Percentiles rank a stretch among this genome's conserved stretches.
Conservation (phyloP, 2,797 vertebrate species). For the Sphenopsis melanotis region DNA sequence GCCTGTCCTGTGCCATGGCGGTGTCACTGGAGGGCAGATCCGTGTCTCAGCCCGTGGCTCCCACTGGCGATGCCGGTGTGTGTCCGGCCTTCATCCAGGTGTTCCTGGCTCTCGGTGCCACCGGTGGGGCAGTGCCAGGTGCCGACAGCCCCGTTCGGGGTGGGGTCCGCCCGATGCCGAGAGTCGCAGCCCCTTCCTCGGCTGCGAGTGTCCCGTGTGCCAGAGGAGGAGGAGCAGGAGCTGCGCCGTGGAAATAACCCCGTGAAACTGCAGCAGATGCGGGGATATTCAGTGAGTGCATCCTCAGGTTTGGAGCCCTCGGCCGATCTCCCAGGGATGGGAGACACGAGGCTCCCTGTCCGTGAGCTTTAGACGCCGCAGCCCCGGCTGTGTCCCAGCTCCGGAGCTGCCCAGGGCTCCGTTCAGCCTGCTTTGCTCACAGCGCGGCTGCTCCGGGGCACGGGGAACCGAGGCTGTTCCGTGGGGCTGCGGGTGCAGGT, state of each 20-base stretch:
- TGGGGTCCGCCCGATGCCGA: rapidly evolving
- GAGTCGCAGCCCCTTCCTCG: neutral
- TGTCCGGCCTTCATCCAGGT: rapidly evolving
- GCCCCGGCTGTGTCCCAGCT: neutral
- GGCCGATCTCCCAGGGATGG: rapidly evolving
- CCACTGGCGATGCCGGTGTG: rapidly evolving
- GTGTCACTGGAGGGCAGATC: rapidly evolving
- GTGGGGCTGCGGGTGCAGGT: neutral
- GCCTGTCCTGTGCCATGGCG: rapidly evolving
- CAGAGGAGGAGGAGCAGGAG: neutral
- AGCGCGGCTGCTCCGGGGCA: neutral
- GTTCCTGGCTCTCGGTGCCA: neutral
- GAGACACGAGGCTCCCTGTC: neutral
- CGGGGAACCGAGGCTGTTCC: neutral
- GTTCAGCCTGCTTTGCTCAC: too few species aligned
- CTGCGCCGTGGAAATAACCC: neutral
- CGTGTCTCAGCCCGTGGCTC: rapidly evolving
- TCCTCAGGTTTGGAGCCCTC: rapidly evolving
- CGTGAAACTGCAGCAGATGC: rapidly evolving
- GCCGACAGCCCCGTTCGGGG: rapidly evolving
- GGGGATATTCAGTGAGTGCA: rapidly evolving
- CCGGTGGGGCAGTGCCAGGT: neutral
- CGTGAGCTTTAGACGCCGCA: neutral
- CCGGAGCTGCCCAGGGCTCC: neutral
- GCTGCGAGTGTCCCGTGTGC: neutral